phyloP scores from a whole-genome alignment of 2,113 vertebrate species.

The Rana temporaria region DNA sequence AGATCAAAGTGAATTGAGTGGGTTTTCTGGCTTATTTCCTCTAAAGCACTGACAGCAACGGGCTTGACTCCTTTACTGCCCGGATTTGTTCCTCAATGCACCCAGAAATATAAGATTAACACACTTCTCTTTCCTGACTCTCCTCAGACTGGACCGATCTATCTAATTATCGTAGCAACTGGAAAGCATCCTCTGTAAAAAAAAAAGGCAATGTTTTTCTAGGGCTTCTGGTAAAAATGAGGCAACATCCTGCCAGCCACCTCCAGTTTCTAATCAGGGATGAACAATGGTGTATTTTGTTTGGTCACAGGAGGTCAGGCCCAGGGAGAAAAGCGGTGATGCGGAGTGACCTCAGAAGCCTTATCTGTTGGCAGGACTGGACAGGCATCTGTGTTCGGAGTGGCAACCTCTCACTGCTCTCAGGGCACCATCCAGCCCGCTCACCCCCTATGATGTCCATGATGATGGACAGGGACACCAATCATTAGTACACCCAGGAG shows the following conservation, averaged over 20 bases:
- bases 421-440: conserved; percentile 62
- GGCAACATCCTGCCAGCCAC: background rate
- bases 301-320: conserved; percentile 46
- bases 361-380: conserved; percentile 61
- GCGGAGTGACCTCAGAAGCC: conserved; percentile 24
- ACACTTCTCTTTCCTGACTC: too few relatives aligned
- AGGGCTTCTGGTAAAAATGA: conserved; percentile 11
- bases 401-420: conserved; percentile 60
- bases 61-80: too few relatives aligned
- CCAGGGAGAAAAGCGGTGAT: conserved; percentile 25
- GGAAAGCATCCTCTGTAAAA: background rate
- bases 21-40: too few relatives aligned
- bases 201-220: background rate
- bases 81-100: too few relatives aligned
- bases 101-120: too few relatives aligned
- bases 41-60: too few relatives aligned
- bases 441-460: conserved; percentile 55
- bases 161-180: conserved; percentile 9
- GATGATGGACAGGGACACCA: conserved; percentile 65
- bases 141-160: too few relatives aligned
- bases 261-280: conserved; percentile 9
- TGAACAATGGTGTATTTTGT: conserved; percentile 45
- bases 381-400: conserved; percentile 57
- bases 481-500: background rate
- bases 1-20: too few relatives aligned